Evolutionary conservation across 2,797 vertebrate genomes (phyloP), one percentile per base, ranked within the genome.

Genomic region (Neoniphon sammara): DNA sequence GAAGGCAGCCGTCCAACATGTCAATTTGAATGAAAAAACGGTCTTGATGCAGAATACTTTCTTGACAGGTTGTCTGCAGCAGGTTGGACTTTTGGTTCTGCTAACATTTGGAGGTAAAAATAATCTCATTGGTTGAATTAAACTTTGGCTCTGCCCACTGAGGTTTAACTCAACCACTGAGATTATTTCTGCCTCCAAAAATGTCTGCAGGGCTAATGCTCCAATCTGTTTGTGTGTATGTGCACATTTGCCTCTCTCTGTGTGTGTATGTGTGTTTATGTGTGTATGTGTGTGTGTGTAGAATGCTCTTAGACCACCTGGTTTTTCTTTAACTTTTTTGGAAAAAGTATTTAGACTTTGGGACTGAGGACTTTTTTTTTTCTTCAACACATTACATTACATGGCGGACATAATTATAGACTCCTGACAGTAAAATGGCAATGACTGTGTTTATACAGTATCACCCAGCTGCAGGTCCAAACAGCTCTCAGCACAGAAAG

Each of bases 371-470:
- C 7, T 10, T 11, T 10, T 11, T 71, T 58, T 34, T 47, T 58
- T 30, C 5, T 62, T 25, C 36, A 47, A 18, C 21, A 52, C 7
- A 42, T 60, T 52, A 12, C 62, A 65, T 11, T 58, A 34, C 42
- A 44, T 59, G 49, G 75, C 78, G 27, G 69, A 60, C 39, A 17
- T 78, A 50, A 78, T 78, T 63, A 59, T 46, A 27, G 34, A 39
- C 30, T 75, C 62, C 46, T 58, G 72, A 78, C 67, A 58, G 77
- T 62, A 66, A 60, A 64, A 68, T 72, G 75, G 74, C 71, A 75
- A 75, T 20, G 66, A 46, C 55, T 15, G 62, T 39, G 50, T 75
- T 63, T 66, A 76, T 42, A 12, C 39, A 12, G 39, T 42, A 12
- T 42, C 73, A 56, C 20, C 34, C 61, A 75, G 79, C 76, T 86